Evolutionary conservation across 92 coral and sea anemone species (phyloP).

Genomic region (Hydrozoanthus gracilis): DNA sequence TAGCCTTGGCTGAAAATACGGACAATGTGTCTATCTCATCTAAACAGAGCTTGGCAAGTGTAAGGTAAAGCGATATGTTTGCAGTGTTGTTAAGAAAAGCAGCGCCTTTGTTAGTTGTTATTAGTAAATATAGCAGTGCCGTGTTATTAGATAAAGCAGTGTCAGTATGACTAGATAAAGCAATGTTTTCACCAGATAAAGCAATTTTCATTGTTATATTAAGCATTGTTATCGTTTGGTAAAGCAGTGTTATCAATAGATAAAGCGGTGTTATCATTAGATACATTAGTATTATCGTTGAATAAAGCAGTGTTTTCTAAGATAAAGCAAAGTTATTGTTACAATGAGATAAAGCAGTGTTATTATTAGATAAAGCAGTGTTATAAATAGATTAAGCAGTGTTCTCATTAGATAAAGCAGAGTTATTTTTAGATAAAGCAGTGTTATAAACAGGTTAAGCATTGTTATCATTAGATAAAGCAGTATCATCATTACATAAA

Average conservation of each 20-base stretch:
- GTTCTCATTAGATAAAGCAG: not conserved
- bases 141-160: too few relatives aligned
- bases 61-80: slow-evolving; percentile 61
- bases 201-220: too few relatives aligned
- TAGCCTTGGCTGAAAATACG: slow-evolving; percentile 78
- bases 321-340: not conserved
- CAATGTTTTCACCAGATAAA: too few relatives aligned
- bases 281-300: not conserved
- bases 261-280: not conserved
- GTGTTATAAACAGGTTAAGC: too few relatives aligned
- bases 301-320: not conserved
- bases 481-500: not conserved
- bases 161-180: too few relatives aligned
- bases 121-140: too few relatives aligned
- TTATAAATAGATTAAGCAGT: not conserved
- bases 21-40: slow-evolving; percentile 84
- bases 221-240: not conserved
- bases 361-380: not conserved
- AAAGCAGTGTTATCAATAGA: not conserved
- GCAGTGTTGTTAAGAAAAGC: too few relatives aligned
- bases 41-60: slow-evolving; percentile 83
- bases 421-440: not conserved
- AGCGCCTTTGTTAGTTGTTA: too few relatives aligned
- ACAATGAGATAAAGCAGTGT: not conserved
- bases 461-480: not conserved